Evolutionary conservation across 2,113 vertebrate species (phyloP), one percentile per base, ranked within the genome.

Genomic region (Loxodonta africana): DNA sequence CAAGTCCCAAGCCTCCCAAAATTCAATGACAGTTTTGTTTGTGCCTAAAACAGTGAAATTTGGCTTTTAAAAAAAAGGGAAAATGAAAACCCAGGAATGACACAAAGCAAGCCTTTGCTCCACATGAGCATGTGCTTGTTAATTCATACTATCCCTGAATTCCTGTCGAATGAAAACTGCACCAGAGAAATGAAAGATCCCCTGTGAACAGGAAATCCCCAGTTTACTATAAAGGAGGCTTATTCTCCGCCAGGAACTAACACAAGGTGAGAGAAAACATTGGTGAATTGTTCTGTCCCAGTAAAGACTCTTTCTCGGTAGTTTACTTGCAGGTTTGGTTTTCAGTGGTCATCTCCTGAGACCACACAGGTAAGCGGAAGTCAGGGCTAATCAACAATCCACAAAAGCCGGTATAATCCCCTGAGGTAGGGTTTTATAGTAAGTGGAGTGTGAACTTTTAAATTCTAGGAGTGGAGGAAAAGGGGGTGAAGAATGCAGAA

Each of bases 241-340:
- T 26, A 11, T 41, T 80, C n/a, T 89, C 76, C 87, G 71, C 17
- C 44, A 65, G 77, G 94, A 80, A 90, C 48, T 37, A 62, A 85
- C 23, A 87, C 8, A 77, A 92, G 95, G 60, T 78, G 65, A 82
- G 46, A 73, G 62, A 44, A 88, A 82, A 57, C 41, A 65, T 0
- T 11, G 67, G 26, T 5, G 10, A 20, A 44, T n/a, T 30, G 53
- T 91, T 92, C 87, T 89, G 62, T 53, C 84, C 25, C 26, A 85
- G 80, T 67, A 60, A 92, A 88, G 20, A 84, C 3, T 5, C 71
- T 44, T 7, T 25, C 33, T 37, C 7, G 76, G 63, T 65, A 65
- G 73, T 95, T 78, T 37, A 67, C 46, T 76, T 93, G 51, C 95
- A 63, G n/a, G 37, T 81, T 84, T 78, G n/a, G n/a, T 94, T 93